These are phyloP conservation scores for Monarcha castaneiventris DNA, from an alignment of 2,113 vertebrate genomes.

Conservation along the genomic window DNA sequence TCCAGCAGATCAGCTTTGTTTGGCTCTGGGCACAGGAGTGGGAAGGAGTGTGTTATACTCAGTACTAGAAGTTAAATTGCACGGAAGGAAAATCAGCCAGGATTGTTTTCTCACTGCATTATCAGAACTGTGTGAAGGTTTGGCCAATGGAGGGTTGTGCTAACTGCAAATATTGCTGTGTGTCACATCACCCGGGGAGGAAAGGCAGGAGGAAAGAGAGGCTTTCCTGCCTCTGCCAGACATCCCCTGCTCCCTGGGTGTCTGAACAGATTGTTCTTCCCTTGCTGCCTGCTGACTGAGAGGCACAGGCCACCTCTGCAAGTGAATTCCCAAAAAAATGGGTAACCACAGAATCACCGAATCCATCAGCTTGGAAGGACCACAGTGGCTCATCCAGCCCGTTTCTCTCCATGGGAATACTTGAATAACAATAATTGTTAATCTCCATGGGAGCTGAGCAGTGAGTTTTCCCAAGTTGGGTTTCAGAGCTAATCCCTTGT, in stretches of 20 bases:
- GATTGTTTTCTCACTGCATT: background rate
- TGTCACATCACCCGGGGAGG: background rate
- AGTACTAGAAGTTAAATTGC: background rate
- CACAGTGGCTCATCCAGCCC: background rate
- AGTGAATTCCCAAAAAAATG: background rate
- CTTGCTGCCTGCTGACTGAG: background rate
- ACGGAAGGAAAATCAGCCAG: background rate
- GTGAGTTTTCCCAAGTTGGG: background rate
- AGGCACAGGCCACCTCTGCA: background rate
- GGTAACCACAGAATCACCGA: fast-evolving
- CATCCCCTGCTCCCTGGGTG: background rate
- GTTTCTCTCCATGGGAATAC: background rate
- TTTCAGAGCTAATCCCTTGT: background rate
- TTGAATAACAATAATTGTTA: background rate
- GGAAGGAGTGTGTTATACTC: background rate
- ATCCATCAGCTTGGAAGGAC: background rate
- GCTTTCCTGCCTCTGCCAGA: background rate
- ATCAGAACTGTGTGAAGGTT: background rate
- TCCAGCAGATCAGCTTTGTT: background rate
- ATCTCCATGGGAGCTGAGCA: background rate
- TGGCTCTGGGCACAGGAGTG: background rate
- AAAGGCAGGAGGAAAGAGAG: background rate
- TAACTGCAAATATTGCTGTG: background rate
- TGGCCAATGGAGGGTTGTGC: background rate
- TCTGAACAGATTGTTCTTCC: background rate